phyloP scores from a whole-genome alignment of 1,140 invertebrate species.

The Bombus sibiricus region DNA sequence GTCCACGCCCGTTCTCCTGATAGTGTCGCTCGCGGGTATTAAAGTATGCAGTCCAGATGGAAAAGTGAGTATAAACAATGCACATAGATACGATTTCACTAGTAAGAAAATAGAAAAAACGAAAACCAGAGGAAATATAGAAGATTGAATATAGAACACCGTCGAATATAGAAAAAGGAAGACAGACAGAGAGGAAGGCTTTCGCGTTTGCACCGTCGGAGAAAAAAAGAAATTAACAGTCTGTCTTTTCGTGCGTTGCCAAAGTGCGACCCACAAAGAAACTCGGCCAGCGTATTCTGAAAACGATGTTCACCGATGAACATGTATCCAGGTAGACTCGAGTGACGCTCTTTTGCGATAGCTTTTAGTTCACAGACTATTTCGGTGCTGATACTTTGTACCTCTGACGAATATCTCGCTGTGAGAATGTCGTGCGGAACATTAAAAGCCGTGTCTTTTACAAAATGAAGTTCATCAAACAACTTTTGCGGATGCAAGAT shows the following conservation, averaged over 20 bases:
- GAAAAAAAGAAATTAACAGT: conserved; percentile 55
- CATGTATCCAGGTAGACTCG: not conserved
- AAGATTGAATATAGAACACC: no score
- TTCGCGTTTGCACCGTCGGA: not conserved
- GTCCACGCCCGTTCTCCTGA: conserved; percentile 88
- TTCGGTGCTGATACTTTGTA: conserved; percentile 38
- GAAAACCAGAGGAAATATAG: no score
- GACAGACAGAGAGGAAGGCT: not conserved
- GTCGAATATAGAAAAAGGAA: not conserved
- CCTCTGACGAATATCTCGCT: conserved; percentile 32
- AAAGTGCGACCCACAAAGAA: conserved; percentile 68
- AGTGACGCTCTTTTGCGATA: conserved; percentile 47
- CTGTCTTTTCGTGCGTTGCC: conserved; percentile 45
- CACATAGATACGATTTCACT: not conserved
- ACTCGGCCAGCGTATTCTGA: conserved; percentile 63
- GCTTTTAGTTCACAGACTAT: conserved; percentile 66
- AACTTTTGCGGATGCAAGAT: not conserved
- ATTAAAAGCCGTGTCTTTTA: conserved; percentile 29
- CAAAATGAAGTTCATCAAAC: conserved; percentile 36
- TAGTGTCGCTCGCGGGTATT: conserved; percentile 89
- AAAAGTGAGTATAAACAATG: conserved; percentile 85
- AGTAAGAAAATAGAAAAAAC: not conserved
- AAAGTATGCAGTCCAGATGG: conserved; percentile 92
- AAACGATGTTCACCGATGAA: conserved; percentile 37
- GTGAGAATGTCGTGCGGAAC: not conserved